Conservation (phyloP, 2,113 vertebrate species). For the Pheucticus melanocephalus region DNA sequence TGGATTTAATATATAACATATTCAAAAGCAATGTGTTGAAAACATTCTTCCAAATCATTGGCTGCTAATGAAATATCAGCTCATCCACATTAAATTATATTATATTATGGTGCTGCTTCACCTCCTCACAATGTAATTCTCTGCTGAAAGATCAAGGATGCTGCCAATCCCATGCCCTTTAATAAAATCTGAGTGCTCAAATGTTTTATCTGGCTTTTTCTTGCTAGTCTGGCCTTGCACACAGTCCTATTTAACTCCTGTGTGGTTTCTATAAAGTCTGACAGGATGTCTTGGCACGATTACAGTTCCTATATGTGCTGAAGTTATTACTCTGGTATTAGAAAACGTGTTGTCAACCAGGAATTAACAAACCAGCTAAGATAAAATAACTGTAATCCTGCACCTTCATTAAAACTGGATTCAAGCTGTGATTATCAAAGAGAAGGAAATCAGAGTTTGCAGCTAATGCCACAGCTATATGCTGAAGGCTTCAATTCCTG, state of each 20-base stretch:
- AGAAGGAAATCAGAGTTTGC: neutral
- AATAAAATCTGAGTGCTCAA: slow-evolving; percentile 19
- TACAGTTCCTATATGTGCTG: neutral
- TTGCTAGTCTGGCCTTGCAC: neutral
- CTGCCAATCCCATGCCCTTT: neutral
- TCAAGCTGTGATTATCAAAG: slow-evolving; percentile 20
- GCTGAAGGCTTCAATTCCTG: neutral
- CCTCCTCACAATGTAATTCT: neutral
- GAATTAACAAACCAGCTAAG: slow-evolving; percentile 8
- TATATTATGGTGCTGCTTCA: neutral
- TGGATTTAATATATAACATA: neutral
- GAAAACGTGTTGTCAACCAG: neutral
- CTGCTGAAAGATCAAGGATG: neutral
- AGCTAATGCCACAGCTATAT: neutral
- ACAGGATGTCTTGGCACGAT: neutral
- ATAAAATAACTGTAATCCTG: slow-evolving; percentile 13
- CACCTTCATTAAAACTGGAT: slow-evolving; percentile 10
- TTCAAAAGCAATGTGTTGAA: neutral
- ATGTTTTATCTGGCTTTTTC: slow-evolving; percentile 1
- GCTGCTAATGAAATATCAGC: slow-evolving; percentile 30
- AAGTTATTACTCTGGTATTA: neutral
- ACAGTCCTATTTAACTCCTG: neutral
- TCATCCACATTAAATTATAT: neutral
- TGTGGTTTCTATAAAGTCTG: neutral
- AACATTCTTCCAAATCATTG: slow-evolving; percentile 18